Conservation (phyloP, 2,797 vertebrate species). For the Sciurus vulgaris region DNA sequence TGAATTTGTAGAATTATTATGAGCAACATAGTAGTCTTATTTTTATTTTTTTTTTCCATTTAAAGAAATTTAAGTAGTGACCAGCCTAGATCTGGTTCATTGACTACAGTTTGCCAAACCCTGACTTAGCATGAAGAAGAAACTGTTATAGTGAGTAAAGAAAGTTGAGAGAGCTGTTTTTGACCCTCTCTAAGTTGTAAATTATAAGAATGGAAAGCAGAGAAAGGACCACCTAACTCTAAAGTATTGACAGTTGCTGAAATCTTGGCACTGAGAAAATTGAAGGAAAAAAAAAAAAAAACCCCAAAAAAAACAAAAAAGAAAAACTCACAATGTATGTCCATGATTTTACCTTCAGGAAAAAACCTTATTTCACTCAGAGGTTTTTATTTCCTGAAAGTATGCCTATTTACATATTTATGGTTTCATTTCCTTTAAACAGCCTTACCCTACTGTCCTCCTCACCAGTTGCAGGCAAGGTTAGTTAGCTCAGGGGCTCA, state of each 20-base stretch:
- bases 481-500: background rate
- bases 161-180: background rate
- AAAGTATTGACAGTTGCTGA: background rate
- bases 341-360: background rate
- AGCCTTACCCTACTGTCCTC: background rate
- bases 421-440: background rate
- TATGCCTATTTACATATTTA: background rate
- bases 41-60: background rate
- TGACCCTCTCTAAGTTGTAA: background rate
- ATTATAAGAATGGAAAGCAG: background rate
- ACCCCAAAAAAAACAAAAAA: background rate
- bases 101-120: background rate
- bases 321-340: background rate
- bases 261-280: background rate
- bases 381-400: slow-evolving; percentile 33
- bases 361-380: background rate
- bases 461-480: background rate
- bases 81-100: background rate
- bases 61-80: background rate
- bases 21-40: background rate
- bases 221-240: background rate
- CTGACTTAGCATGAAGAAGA: background rate
- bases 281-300: background rate
- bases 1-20: background rate
- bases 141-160: background rate